Percentiles rank a stretch among this genome's conserved stretches.
These are phyloP conservation scores for Luscinia megarhynchos DNA, from an alignment of 2,797 vertebrate genomes.

Conservation along the genomic window DNA sequence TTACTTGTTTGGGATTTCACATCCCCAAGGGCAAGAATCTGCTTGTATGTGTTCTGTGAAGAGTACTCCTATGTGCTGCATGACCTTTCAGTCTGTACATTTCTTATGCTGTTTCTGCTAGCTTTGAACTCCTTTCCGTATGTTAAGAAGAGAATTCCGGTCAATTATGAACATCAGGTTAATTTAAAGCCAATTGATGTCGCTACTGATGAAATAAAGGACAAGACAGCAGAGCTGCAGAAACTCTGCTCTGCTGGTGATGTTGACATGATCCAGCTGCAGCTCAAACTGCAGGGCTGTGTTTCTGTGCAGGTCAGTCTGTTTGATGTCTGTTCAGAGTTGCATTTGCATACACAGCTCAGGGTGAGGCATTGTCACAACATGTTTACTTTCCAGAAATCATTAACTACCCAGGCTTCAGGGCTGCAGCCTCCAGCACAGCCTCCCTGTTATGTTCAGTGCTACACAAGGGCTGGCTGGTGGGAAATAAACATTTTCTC, in stretches of 20 bases:
- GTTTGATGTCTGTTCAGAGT: background rate
- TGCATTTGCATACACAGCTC: background rate
- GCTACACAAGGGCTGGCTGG: fast-evolving
- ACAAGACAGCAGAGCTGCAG: conserved; percentile 88
- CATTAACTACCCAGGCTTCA: conserved; percentile 11
- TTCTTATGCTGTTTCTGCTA: conserved; percentile 59
- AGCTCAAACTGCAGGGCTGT: conserved; percentile 96
- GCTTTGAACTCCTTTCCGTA: conserved; percentile 92
- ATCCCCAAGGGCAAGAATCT: background rate
- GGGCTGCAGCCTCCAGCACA: background rate
- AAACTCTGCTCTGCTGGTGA: conserved; percentile 89
- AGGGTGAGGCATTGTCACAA: background rate
- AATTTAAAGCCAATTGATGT: conserved; percentile 96
- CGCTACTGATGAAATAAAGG: conserved; percentile 94
- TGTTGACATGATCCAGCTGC: conserved; percentile 94
- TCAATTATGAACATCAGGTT: conserved; percentile 87
- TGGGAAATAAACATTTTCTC: background rate
- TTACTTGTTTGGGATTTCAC: background rate
- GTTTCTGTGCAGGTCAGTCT: conserved; percentile 92
- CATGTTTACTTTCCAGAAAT: conserved; percentile 34
- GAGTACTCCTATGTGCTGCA: background rate
- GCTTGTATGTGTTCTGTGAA: background rate
- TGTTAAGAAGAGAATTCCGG: conserved; percentile 95
- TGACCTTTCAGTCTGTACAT: background rate
- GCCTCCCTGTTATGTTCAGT: fast-evolving